Conservation (phyloP, 1,140 invertebrate genomes). For the Cardiocondyla obscurior region DNA sequence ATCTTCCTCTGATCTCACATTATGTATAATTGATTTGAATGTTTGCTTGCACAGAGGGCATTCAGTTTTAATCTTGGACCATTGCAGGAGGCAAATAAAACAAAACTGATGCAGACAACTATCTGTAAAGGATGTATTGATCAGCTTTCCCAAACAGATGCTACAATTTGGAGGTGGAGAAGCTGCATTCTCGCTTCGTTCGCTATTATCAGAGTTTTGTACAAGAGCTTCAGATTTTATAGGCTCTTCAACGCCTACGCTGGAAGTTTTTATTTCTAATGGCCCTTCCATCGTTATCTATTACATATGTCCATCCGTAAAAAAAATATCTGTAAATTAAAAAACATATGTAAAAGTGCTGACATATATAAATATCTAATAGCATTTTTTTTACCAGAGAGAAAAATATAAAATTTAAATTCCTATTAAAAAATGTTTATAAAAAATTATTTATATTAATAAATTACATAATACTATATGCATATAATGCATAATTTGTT, state of each 20-base stretch:
- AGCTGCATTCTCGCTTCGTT: conserved; percentile 80
- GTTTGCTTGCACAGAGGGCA: conserved; percentile 97
- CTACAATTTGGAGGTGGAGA: conserved; percentile 94
- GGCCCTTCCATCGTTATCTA: conserved; percentile 66
- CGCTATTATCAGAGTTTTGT: conserved; percentile 71
- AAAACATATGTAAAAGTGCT: background rate
- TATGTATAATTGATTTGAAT: conserved; percentile 96
- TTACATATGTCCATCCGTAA: conserved; percentile 39
- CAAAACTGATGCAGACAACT: conserved; percentile 97
- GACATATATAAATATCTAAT: background rate
- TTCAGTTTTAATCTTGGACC: conserved; percentile 97
- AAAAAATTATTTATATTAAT: background rate
- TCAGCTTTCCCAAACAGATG: conserved; percentile 94
- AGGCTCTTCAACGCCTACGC: conserved; percentile 67
- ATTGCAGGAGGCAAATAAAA: conserved; percentile 95
- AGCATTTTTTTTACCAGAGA: background rate
- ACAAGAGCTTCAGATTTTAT: conserved; percentile 75
- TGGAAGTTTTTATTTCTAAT: conserved; percentile 65
- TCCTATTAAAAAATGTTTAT: background rate
- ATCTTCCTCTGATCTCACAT: conserved; percentile 93
- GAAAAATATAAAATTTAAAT: background rate
- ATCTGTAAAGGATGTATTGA: conserved; percentile 95
- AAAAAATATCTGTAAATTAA: conserved; percentile 37
- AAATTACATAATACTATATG: background rate
- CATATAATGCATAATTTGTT: too few species aligned